phyloP scores from a whole-genome alignment of 2,888 invertebrate species.

The Xestia rhomboidea region DNA sequence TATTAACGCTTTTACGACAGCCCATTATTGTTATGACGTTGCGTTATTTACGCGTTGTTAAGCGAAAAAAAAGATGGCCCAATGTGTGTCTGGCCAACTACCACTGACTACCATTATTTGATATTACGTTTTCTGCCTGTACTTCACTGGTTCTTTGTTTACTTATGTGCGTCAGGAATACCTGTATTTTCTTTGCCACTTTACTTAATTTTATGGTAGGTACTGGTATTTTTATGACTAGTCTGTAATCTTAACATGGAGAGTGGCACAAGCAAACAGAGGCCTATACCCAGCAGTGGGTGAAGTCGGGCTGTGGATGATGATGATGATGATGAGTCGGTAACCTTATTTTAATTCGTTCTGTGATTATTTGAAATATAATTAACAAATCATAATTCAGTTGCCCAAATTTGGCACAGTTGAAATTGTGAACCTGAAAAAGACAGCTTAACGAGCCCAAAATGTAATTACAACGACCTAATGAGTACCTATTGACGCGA shows the following conservation, averaged over 20 bases:
- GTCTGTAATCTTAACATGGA: neutral
- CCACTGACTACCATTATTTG: slow-evolving; percentile 3
- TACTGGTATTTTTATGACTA: neutral
- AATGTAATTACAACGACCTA: slow-evolving; percentile 51
- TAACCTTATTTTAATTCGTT: neutral
- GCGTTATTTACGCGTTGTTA: slow-evolving; percentile 61
- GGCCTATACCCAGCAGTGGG: no score
- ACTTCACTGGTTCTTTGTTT: slow-evolving; percentile 3
- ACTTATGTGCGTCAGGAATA: neutral
- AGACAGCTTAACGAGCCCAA: slow-evolving; percentile 38
- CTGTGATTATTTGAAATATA: neutral
- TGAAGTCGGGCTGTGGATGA: no score
- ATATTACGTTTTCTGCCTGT: slow-evolving; percentile 1
- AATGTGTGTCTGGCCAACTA: slow-evolving; percentile 3
- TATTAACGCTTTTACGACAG: slow-evolving; percentile 65
- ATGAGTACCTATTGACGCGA: slow-evolving; percentile 46
- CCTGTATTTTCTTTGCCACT: slow-evolving; percentile 1
- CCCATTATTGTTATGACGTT: slow-evolving; percentile 65
- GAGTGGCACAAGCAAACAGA: no score
- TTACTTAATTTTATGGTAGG: neutral
- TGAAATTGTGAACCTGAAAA: slow-evolving; percentile 30
- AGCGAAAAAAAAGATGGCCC: slow-evolving; percentile 38
- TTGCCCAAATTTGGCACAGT: slow-evolving; percentile 9
- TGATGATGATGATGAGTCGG: no score
- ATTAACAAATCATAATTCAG: neutral